Evolutionary conservation across 2,888 invertebrate genomes (phyloP).

Genomic region (Athripsodes cinereus): DNA sequence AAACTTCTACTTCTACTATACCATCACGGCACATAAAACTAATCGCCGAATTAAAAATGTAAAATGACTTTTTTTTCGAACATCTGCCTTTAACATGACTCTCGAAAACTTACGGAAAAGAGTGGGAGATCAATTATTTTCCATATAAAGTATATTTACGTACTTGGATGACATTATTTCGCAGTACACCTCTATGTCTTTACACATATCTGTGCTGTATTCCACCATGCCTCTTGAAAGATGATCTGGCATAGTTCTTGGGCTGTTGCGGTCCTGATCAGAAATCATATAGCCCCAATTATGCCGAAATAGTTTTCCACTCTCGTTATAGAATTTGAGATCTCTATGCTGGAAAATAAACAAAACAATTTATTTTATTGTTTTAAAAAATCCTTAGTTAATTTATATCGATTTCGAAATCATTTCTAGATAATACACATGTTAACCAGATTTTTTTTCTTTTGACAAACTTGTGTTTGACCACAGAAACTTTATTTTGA

Average conservation of each 20-base stretch:
- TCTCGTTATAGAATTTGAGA: constrained; percentile 33
- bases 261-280: constrained; percentile 36
- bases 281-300: constrained; percentile 36
- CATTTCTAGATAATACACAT: neutral
- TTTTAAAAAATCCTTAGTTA: neutral
- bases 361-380: neutral
- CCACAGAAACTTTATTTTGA: too few species aligned
- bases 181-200: constrained; percentile 42
- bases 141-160: too few species aligned
- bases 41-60: too few species aligned
- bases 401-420: too few species aligned
- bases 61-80: too few species aligned
- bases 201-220: constrained; percentile 38
- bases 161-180: constrained; percentile 43
- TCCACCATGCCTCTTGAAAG: constrained; percentile 1
- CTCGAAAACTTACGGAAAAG: too few species aligned
- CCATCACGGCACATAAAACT: too few species aligned
- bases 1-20: too few species aligned
- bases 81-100: too few species aligned
- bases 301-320: constrained; percentile 26
- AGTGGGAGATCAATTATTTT: too few species aligned
- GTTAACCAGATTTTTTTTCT: too few species aligned
- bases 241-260: constrained; percentile 15
- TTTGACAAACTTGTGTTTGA: too few species aligned
- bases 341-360: constrained; percentile 37